Evolutionary conservation across 2,888 invertebrate genomes (phyloP).

Genomic region (Drosophila bunnanda): DNA sequence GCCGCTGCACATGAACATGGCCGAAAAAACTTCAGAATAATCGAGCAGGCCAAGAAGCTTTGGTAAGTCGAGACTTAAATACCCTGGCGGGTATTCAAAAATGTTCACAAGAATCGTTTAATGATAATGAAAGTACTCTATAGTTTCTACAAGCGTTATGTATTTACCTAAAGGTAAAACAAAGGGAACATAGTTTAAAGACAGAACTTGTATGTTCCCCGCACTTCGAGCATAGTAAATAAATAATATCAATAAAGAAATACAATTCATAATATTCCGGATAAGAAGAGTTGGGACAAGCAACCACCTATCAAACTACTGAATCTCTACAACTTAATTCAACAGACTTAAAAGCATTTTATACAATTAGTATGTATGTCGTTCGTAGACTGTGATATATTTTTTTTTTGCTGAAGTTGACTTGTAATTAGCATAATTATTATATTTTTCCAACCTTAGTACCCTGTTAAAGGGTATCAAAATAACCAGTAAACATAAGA

Average conservation of each 20-base stretch:
- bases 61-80: not conserved
- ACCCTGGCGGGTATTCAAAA: constrained; percentile 6
- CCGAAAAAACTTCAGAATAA: constrained; percentile 36
- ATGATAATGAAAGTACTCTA: not conserved
- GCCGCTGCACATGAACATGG: constrained; percentile 55
- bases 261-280: not conserved
- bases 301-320: too few relatives aligned
- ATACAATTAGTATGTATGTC: too few relatives aligned
- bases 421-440: not conserved
- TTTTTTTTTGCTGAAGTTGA: too few relatives aligned
- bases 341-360: too few relatives aligned
- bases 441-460: not conserved
- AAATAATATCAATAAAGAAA: not conserved
- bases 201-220: not conserved
- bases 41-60: constrained; percentile 11
- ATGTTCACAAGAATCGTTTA: not conserved
- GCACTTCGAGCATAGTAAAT: not conserved
- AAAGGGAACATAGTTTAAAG: not conserved
- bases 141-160: not conserved
- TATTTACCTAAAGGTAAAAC: not conserved
- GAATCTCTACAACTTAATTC: too few relatives aligned
- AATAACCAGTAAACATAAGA: constrained; percentile 9
- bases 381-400: too few relatives aligned
- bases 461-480: constrained; percentile 2
- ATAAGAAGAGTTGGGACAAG: too few relatives aligned